A percentile compares a stretch with the other conserved stretches of the same genome.
Conservation (phyloP, 2,888 invertebrate species). For the Eristalis intricaria region DNA sequence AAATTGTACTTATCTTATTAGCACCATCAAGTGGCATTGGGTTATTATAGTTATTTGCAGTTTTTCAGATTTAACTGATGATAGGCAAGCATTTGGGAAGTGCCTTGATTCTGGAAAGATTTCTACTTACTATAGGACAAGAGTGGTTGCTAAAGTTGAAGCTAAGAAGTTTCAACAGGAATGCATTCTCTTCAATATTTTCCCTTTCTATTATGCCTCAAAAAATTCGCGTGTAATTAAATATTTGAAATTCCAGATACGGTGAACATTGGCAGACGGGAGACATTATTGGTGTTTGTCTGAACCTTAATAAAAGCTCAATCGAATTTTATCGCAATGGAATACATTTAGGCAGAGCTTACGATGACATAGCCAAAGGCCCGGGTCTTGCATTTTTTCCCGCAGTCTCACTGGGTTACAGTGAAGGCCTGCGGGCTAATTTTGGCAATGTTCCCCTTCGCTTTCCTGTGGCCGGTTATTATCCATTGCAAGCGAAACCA, state of each 20-base stretch:
- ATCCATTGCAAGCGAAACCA: conserved; percentile 85
- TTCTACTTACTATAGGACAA: no score
- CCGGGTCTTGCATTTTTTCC: conserved; percentile 90
- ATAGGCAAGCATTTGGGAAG: no score
- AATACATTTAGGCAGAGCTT: conserved; percentile 87
- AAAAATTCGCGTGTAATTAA: not conserved
- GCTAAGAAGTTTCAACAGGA: no score
- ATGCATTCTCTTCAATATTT: no score
- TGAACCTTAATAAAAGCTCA: conserved; percentile 88
- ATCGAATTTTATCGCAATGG: conserved; percentile 89
- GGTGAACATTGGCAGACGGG: conserved; percentile 91
- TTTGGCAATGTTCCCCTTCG: conserved; percentile 88
- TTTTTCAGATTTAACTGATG: no score
- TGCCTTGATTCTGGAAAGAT: no score
- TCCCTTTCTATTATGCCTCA: no score
- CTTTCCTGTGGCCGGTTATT: conserved; percentile 86
- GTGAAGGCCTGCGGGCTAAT: conserved; percentile 89
- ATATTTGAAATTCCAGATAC: conserved; percentile 81
- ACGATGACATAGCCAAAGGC: conserved; percentile 87
- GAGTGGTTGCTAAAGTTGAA: no score
- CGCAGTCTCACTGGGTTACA: conserved; percentile 89
- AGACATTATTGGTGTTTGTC: conserved; percentile 89
- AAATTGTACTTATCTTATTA: no score
- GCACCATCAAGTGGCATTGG: no score
- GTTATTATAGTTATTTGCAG: no score